These are phyloP conservation scores for Sphyrna mokarran DNA, from an alignment of 2,113 vertebrate species.

Conservation along the genomic window DNA sequence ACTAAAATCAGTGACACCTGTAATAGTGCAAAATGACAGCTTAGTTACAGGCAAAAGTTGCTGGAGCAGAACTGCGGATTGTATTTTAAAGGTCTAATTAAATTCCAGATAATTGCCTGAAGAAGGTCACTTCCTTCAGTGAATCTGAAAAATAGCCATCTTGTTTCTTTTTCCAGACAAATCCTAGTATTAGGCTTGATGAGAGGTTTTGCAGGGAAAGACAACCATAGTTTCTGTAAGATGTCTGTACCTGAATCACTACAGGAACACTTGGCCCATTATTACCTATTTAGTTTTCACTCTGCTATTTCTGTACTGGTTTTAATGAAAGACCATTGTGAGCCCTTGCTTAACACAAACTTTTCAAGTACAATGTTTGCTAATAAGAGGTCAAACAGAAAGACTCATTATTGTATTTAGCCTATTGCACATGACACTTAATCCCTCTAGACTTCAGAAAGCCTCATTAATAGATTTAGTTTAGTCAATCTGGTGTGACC, in stretches of 20 bases:
- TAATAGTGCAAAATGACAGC: background rate
- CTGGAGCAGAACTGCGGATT: background rate
- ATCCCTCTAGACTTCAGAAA: background rate
- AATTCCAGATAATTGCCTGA: background rate
- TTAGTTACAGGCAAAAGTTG: background rate
- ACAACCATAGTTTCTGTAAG: background rate
- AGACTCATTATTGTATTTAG: background rate
- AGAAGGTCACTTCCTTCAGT: background rate
- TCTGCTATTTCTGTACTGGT: background rate
- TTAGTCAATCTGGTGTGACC: background rate
- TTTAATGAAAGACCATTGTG: background rate
- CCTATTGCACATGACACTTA: background rate
- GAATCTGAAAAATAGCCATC: background rate
- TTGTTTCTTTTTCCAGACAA: background rate
- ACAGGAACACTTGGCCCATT: background rate
- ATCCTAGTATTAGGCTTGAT: background rate
- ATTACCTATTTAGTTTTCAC: background rate
- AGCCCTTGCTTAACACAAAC: background rate
- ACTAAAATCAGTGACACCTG: background rate
- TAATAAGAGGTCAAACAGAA: background rate
- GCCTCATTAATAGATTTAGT: background rate
- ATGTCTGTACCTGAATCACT: background rate
- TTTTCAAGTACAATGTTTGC: background rate
- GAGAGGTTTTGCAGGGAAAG: background rate
- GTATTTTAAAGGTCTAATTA: slow-evolving; percentile 3